These are phyloP conservation scores for Semnornis frantzii DNA, from an alignment of 2,113 vertebrate genomes.

Conservation along the genomic window DNA sequence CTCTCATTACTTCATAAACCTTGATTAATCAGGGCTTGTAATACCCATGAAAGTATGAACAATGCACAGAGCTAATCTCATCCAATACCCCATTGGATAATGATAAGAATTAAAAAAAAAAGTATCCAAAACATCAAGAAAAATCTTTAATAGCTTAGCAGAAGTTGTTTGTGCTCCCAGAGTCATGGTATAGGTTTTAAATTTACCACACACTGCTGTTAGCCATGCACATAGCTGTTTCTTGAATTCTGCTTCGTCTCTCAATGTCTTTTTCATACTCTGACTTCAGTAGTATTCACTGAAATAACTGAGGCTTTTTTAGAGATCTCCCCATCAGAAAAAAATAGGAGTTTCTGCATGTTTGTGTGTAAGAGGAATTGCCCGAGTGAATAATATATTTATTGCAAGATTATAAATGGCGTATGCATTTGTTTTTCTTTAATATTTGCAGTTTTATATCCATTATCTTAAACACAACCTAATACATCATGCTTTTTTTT, in stretches of 20 bases:
- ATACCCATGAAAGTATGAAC: neutral
- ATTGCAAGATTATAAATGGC: neutral
- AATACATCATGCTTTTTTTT: neutral
- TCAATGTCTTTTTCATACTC: neutral
- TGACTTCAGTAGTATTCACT: neutral
- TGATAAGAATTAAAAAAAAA: neutral
- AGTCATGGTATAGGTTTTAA: neutral
- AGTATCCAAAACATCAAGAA: neutral
- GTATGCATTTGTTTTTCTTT: neutral
- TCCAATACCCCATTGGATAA: neutral
- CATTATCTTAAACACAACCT: neutral
- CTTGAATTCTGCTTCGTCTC: neutral
- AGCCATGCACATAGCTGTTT: neutral
- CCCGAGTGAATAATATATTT: neutral
- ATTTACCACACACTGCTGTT: neutral
- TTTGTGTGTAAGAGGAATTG: neutral
- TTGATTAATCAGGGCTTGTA: constrained; percentile 5
- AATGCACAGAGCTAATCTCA: constrained; percentile 11
- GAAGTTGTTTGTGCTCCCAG: neutral
- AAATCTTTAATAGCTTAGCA: neutral
- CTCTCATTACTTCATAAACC: neutral
- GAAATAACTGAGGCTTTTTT: neutral
- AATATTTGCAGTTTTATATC: neutral
- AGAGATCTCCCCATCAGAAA: neutral
- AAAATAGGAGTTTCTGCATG: neutral